These are phyloP conservation scores for Hypomecis punctinalis DNA, from an alignment of 2,888 invertebrate genomes.

Conservation along the genomic window DNA sequence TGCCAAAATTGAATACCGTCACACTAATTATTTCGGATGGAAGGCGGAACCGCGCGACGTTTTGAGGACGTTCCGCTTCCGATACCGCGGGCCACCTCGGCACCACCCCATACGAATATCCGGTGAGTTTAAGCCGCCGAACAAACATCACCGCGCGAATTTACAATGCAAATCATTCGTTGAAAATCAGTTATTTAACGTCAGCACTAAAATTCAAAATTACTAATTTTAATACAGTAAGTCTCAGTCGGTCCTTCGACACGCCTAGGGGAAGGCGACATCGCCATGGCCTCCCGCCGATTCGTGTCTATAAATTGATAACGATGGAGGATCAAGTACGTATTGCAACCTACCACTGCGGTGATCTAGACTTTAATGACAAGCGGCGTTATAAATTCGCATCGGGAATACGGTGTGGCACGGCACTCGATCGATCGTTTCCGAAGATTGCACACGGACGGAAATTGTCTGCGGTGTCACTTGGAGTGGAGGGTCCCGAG, in stretches of 20 bases:
- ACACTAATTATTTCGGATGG: conserved; percentile 54
- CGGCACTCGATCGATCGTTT: conserved; percentile 75
- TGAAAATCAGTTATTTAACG: conserved; percentile 81
- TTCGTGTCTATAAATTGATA: conserved; percentile 59
- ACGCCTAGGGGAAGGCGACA: conserved; percentile 76
- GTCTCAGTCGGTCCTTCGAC: conserved; percentile 81
- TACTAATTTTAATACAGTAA: conserved; percentile 82
- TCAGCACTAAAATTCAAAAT: conserved; percentile 82
- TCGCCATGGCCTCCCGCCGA: conserved; percentile 65
- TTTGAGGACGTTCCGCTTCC: conserved; percentile 72
- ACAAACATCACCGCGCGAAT: conserved; percentile 79
- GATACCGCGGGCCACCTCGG: conserved; percentile 50
- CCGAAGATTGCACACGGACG: conserved; percentile 68
- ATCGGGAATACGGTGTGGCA: conserved; percentile 65
- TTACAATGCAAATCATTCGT: conserved; percentile 83
- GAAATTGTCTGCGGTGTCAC: conserved; percentile 72
- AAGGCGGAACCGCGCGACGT: conserved; percentile 54
- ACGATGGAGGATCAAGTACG: conserved; percentile 80
- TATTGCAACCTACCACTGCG: conserved; percentile 61
- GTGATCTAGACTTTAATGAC: conserved; percentile 54
- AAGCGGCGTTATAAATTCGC: conserved; percentile 62
- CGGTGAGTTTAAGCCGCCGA: conserved; percentile 77
- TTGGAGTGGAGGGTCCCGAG: conserved; percentile 65
- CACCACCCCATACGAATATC: conserved; percentile 75
- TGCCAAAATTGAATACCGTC: conserved; percentile 1